Evolutionary conservation across 2,888 invertebrate species (phyloP), one percentile per base, ranked within the genome.

Genomic region (Drosophila fungiperda): DNA sequence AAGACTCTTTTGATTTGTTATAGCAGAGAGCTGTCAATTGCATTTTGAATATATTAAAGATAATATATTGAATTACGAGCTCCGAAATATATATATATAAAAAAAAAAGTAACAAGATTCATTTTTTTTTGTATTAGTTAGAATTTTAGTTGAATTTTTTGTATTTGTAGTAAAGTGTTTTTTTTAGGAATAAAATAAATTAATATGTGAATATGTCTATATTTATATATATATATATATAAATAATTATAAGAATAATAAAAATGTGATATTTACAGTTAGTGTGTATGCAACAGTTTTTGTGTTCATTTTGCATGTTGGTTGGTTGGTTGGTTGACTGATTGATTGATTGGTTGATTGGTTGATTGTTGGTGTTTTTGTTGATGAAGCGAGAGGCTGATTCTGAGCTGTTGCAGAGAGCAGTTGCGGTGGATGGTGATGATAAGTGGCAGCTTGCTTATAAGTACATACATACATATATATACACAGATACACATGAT

Each of bases 221-320:
- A 64, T 54, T 38, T 48, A 50, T n/a, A 20, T 45, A 40, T 63
- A 57, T 59, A 40, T 40, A 23, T 59, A 48, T 76, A 78, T 68
- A 68, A 74, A 55, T 77, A 69, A 79, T 63, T 32, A 50, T 58
- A 68, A 55, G 69, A 78, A 76, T 78, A 85, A 85, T 78, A 77
- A 73, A 76, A 73, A 77, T 53, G 80, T 87, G 80, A 92, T 92
- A 92, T 92, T 92, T 92, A 92, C 91, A 92, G 91, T 92, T 92
- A 90, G 87, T 90, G 82, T 91, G 85, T 80, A 69, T 80, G 79
- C 77, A 80, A 76, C 69, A 69, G 57, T 73, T 62, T 72, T 73
- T 78, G 81, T 81, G 79, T 78, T 79, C 79, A 78, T 73, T 63
- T 82, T 75, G 76, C 67, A 55, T 80, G 77, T 68, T 69, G 64